phyloP scores from a whole-genome alignment of 2,797 vertebrate genomes.

The Morus bassanus region DNA sequence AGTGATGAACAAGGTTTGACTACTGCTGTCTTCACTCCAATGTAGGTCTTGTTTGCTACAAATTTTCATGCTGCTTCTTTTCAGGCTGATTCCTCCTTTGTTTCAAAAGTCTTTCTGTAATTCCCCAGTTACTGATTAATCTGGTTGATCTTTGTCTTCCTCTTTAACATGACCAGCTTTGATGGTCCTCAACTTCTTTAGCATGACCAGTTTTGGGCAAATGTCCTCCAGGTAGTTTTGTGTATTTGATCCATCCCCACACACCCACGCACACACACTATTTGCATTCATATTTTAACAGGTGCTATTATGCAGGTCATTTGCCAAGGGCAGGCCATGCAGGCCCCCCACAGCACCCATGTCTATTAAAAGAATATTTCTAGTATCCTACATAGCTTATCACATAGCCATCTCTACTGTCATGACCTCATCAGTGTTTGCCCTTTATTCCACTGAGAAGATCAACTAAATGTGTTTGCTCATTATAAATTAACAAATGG shows the following conservation, averaged over 20 bases:
- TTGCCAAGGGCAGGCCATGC: not conserved
- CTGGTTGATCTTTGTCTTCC: not conserved
- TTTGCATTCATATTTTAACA: not conserved
- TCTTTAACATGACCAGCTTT: not conserved
- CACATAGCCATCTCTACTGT: not conserved
- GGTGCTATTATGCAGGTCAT: not conserved
- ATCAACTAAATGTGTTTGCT: not conserved
- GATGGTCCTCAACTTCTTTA: not conserved
- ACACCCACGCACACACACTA: no score
- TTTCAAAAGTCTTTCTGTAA: not conserved
- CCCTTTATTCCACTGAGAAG: not conserved
- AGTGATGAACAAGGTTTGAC: not conserved
- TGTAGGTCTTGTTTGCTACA: not conserved
- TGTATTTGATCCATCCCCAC: not conserved
- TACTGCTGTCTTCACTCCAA: not conserved
- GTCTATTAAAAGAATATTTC: not conserved
- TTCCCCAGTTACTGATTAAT: not conserved
- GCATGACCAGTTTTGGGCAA: not conserved
- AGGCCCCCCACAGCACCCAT: not conserved
- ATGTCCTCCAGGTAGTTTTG: not conserved
- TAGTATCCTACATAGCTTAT: not conserved
- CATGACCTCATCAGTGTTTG: not conserved
- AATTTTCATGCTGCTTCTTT: not conserved
- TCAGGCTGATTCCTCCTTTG: not conserved
- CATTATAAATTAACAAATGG: not conserved